Percentiles rank a stretch among this genome's conserved stretches.
These are phyloP conservation scores for Epicampocera succincta DNA, from an alignment of 2,888 invertebrate genomes.

Conservation along the genomic window DNA sequence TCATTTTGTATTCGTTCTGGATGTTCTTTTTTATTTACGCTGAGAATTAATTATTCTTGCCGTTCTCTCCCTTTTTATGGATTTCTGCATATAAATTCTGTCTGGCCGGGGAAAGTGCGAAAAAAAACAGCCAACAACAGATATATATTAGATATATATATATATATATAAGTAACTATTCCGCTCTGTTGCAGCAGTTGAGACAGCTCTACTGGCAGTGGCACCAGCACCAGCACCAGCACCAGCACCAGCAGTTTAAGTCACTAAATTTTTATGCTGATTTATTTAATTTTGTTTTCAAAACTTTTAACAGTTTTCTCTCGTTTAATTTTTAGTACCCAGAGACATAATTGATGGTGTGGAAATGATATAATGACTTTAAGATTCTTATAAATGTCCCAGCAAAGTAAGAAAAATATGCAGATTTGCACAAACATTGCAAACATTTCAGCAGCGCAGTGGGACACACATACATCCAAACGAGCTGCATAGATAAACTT, in stretches of 20 bases:
- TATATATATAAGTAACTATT: slow-evolving; percentile 5
- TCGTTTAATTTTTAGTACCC: slow-evolving; percentile 28
- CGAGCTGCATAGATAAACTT: no score
- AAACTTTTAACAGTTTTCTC: slow-evolving; percentile 50
- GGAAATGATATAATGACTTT: slow-evolving; percentile 64
- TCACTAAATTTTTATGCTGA: slow-evolving; percentile 36
- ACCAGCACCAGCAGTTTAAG: slow-evolving; percentile 20
- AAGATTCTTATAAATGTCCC: slow-evolving; percentile 54
- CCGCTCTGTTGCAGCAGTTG: neutral
- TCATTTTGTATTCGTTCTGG: slow-evolving; percentile 22
- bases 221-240: no score
- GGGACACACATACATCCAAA: no score
- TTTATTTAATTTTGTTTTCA: slow-evolving; percentile 56
- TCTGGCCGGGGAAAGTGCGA: slow-evolving; percentile 40
- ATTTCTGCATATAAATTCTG: slow-evolving; percentile 16
- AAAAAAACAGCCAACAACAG: neutral
- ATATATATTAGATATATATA: neutral
- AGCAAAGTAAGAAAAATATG: slow-evolving; percentile 22
- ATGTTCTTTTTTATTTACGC: neutral
- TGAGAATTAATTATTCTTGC: slow-evolving; percentile 21
- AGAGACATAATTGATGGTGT: slow-evolving; percentile 59
- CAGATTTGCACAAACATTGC: neutral
- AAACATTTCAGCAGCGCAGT: neutral
- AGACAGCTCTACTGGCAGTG: neutral
- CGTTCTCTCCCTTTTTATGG: neutral